A percentile compares a stretch with the other conserved stretches of the same genome.
Evolutionary conservation across 2,888 invertebrate species (phyloP).

Genomic region (Gisinianus flammeolus): DNA sequence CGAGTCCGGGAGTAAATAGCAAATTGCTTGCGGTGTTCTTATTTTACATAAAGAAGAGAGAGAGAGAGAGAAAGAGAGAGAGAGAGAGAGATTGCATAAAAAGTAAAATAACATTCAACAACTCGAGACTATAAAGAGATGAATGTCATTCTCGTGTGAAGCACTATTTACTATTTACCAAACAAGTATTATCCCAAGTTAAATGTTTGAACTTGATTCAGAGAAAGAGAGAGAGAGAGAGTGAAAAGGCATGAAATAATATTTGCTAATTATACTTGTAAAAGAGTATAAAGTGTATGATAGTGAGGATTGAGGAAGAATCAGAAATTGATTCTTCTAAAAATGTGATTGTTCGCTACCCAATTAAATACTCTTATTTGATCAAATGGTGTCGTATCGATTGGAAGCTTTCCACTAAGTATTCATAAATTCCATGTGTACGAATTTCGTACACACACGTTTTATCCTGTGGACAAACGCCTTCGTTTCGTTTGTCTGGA

Average conservation of each 20-base stretch:
- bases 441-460: no score
- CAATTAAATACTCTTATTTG: no score
- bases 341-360: no score
- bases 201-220: slow-evolving; percentile 4
- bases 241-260: not conserved
- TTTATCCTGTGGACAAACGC: no score
- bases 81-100: not conserved
- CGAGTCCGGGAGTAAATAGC: not conserved
- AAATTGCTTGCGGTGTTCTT: not conserved
- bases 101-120: not conserved
- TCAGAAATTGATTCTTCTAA: no score
- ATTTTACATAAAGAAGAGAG: not conserved
- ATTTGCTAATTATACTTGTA: slow-evolving; percentile 2
- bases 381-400: no score
- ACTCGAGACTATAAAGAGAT: not conserved
- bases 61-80: not conserved
- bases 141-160: not conserved
- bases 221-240: not conserved
- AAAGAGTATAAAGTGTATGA: no score
- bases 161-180: not conserved
- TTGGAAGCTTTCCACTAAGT: no score
- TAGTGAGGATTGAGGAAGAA: not conserved
- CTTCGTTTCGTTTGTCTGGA: no score
- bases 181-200: not conserved
- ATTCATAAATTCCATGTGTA: no score